phyloP scores from a whole-genome alignment of 2,888 invertebrate genomes.

The Cantharis flavilabris region DNA sequence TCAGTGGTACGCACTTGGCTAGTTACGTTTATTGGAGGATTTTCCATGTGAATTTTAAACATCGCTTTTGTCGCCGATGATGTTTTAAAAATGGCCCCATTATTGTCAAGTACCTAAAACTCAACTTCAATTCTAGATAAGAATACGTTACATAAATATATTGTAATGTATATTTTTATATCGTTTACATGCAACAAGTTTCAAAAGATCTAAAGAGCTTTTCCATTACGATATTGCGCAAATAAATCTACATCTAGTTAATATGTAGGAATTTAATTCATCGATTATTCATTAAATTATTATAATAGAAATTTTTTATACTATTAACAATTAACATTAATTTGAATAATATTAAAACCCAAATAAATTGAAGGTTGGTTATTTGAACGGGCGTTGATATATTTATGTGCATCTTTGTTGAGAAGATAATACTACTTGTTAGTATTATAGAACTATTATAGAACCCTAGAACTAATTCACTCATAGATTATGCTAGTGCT shows the following conservation, averaged over 20 bases:
- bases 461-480: not conserved
- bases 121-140: not conserved
- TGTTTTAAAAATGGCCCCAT: not conserved
- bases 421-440: not conserved
- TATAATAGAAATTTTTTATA: not conserved
- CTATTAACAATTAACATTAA: not conserved
- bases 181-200: not conserved
- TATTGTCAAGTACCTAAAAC: not conserved
- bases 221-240: not conserved
- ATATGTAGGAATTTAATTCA: not conserved
- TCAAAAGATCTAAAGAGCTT: not conserved
- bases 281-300: not conserved
- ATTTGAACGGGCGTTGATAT: not conserved
- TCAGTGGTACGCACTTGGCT: constrained; percentile 5
- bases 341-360: not conserved
- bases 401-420: not conserved
- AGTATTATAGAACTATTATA: no score
- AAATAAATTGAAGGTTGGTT: not conserved
- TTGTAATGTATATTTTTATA: not conserved
- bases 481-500: not conserved
- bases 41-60: constrained; percentile 11
- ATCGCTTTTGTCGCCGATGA: not conserved
- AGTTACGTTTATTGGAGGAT: constrained; percentile 17
- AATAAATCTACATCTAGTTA: not conserved
- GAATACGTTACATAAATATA: not conserved